Percentiles rank a stretch among this genome's conserved stretches.
These are phyloP conservation scores for Myotis daubentonii DNA, from an alignment of 2,797 vertebrate genomes.

Conservation along the genomic window DNA sequence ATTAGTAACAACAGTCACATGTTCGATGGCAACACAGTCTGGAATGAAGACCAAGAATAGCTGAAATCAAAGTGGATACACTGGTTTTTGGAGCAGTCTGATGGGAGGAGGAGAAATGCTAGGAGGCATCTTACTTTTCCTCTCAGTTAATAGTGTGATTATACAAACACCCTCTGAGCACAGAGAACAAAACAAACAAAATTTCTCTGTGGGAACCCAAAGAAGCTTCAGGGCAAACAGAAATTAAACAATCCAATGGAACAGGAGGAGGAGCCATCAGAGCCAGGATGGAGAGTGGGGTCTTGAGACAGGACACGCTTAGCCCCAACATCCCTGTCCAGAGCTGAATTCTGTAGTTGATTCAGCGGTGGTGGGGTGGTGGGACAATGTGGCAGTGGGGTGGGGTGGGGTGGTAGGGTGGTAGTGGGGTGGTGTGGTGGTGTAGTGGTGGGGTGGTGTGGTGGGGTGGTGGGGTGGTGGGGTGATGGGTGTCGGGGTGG, in stretches of 20 bases:
- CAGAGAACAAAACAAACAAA: background rate
- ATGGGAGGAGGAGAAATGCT: background rate
- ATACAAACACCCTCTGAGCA: background rate
- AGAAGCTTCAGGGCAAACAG: background rate
- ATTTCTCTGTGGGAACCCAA: background rate
- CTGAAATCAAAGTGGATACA: background rate
- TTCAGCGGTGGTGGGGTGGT: slow-evolving; percentile 7
- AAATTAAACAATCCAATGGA: background rate
- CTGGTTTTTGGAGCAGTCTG: background rate
- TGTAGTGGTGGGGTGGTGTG: too few species aligned
- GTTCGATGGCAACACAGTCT: background rate
- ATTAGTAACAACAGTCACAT: background rate
- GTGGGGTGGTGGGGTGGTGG: too few species aligned
- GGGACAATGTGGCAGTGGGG: too few species aligned
- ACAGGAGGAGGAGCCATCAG: background rate
- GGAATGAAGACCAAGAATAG: background rate
- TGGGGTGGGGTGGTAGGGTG: too few species aligned
- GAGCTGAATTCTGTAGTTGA: slow-evolving; percentile 63
- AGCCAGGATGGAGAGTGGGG: background rate
- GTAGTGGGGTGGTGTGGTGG: too few species aligned
- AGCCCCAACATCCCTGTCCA: slow-evolving; percentile 53
- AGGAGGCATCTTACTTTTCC: background rate
- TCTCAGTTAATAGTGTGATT: background rate
- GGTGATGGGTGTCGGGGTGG: too few species aligned
- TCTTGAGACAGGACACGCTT: background rate